Conservation (phyloP, 2,113 vertebrate genomes). For the Vidua chalybeata region DNA sequence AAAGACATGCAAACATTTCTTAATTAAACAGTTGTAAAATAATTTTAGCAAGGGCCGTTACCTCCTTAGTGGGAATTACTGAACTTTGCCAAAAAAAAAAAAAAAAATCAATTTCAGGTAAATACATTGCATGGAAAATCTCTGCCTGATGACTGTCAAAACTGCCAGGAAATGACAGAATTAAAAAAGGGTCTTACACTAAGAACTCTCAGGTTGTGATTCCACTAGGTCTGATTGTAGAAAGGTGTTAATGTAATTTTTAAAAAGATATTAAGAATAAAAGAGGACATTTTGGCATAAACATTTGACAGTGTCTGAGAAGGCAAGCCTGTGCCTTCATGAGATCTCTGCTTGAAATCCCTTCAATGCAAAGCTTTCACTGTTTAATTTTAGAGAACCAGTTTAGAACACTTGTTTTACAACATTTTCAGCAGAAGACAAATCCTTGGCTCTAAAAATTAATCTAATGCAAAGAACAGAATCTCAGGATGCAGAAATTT, state of each 20-base stretch:
- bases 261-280: background rate
- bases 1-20: background rate
- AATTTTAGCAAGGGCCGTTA: background rate
- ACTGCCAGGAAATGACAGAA: background rate
- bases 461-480: background rate
- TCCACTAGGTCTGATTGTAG: background rate
- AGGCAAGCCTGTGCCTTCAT: background rate
- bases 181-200: background rate
- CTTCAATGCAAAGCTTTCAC: background rate
- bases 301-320: background rate
- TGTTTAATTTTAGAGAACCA: background rate
- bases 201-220: background rate
- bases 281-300: background rate
- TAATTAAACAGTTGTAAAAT: slow-evolving; percentile 6
- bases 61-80: background rate
- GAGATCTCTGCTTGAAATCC: background rate
- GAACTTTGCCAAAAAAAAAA: background rate
- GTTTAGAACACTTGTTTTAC: slow-evolving; percentile 15
- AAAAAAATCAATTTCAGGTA: background rate
- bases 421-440: background rate
- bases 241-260: background rate
- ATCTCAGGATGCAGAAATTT: slow-evolving; percentile 31
- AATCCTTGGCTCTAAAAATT: slow-evolving; percentile 9
- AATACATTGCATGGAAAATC: background rate
- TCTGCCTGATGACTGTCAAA: background rate